Conservation (phyloP, 37 sponge, comb jelly and placozoan genomes). For the Ianthella basta region DNA sequence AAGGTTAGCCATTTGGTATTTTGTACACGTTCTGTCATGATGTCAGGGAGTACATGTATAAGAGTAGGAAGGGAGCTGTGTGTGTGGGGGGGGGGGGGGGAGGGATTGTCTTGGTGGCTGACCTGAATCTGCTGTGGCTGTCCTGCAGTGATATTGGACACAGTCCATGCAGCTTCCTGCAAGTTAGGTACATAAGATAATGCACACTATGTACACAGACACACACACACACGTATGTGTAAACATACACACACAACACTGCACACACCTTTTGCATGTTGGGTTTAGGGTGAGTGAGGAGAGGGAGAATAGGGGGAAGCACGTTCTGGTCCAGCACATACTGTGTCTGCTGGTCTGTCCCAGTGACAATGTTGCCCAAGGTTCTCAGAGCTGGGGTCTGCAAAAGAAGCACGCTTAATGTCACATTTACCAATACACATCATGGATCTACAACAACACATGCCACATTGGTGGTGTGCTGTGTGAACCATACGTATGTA, state of each 20-base stretch:
- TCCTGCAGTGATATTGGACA: conserved; percentile 99
- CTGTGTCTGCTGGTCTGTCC: conserved; percentile 94
- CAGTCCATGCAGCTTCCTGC: conserved; percentile 97
- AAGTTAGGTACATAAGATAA: background rate
- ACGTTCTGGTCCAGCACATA: conserved; percentile 67
- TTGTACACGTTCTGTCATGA: too few relatives aligned
- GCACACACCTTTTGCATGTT: conserved; percentile 92
- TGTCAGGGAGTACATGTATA: too few relatives aligned
- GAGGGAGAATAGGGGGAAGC: conserved; percentile 61
- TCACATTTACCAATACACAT: conserved; percentile 57
- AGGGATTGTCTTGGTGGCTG: conserved; percentile 26
- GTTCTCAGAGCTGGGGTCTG: conserved; percentile 89
- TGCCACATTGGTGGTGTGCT: background rate
- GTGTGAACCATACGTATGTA: conserved; percentile 10
- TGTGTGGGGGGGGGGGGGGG: background rate
- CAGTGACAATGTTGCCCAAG: conserved; percentile 96
- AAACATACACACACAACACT: conserved; percentile 54
- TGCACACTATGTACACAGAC: background rate
- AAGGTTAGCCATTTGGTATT: too few relatives aligned
- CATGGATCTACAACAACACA: conserved; percentile 48
- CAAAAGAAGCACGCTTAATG: conserved; percentile 38
- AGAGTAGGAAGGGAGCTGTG: conserved; percentile 6
- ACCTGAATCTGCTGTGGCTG: conserved; percentile 84
- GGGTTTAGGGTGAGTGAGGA: conserved; percentile 75
- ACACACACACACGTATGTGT: conserved; percentile 39